These are phyloP conservation scores for Coptodon rendalli DNA, from an alignment of 2,113 vertebrate genomes.

Conservation along the genomic window DNA sequence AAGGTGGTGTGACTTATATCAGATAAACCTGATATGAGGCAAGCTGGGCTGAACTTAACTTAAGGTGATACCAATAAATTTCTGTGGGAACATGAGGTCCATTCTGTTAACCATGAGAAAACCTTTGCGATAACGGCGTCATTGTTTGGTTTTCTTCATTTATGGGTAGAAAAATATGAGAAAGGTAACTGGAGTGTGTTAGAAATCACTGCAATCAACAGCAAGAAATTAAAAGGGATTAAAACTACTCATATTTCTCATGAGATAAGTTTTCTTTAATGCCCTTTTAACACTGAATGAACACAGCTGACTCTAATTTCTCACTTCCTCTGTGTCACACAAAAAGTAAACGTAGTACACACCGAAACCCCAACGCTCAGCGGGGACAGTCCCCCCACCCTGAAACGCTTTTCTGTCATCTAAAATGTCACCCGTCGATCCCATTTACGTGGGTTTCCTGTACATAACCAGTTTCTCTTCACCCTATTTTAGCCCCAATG, in stretches of 20 bases:
- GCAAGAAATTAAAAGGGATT: neutral
- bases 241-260: neutral
- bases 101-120: neutral
- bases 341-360: neutral
- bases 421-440: neutral
- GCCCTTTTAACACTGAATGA: neutral
- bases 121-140: neutral
- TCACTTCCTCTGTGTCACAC: neutral
- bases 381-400: constrained; percentile 11
- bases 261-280: neutral
- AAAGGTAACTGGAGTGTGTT: neutral
- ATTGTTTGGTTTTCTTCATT: neutral
- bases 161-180: neutral
- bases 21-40: neutral
- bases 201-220: neutral
- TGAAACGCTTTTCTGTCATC: neutral
- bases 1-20: neutral
- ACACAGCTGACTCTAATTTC: neutral
- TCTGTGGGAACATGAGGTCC: neutral
- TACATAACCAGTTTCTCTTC: neutral
- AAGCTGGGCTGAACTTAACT: neutral
- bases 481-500: neutral
- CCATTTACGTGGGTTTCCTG: constrained; percentile 5
- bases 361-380: neutral
- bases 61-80: neutral